phyloP scores from a whole-genome alignment of 2,113 vertebrate genomes.

The Halichoerus grypus region DNA sequence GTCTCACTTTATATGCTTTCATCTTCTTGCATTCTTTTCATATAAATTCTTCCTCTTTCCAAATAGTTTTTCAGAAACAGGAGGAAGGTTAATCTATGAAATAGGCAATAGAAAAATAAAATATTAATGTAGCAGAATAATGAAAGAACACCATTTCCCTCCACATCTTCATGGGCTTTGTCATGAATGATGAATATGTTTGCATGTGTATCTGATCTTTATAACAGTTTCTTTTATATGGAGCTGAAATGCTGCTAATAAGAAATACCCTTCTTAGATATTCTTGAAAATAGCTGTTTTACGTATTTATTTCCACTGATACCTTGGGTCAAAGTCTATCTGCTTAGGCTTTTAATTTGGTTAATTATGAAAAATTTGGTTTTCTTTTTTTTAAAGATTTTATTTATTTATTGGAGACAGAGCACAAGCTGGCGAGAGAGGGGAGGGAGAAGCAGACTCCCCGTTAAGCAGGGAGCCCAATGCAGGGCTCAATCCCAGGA shows the following conservation, averaged over 20 bases:
- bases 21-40: neutral
- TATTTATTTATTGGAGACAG: neutral
- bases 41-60: neutral
- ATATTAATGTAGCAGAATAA: neutral
- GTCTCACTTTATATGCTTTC: neutral
- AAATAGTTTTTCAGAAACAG: neutral
- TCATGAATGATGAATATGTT: neutral
- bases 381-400: neutral
- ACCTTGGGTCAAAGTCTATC: neutral
- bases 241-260: neutral
- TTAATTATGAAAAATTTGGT: neutral
- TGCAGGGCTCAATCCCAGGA: too few species aligned
- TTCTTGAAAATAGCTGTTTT: neutral
- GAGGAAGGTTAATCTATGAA: neutral
- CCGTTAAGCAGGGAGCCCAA: too few species aligned
- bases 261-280: neutral
- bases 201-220: neutral
- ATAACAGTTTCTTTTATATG: neutral
- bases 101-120: neutral
- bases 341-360: neutral
- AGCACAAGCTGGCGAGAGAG: neutral
- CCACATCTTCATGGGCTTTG: neutral
- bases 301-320: neutral
- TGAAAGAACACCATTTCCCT: neutral
- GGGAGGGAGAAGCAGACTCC: too few species aligned